phyloP scores from a whole-genome alignment of 2,888 invertebrate species.

The Drosophila quinaria region DNA sequence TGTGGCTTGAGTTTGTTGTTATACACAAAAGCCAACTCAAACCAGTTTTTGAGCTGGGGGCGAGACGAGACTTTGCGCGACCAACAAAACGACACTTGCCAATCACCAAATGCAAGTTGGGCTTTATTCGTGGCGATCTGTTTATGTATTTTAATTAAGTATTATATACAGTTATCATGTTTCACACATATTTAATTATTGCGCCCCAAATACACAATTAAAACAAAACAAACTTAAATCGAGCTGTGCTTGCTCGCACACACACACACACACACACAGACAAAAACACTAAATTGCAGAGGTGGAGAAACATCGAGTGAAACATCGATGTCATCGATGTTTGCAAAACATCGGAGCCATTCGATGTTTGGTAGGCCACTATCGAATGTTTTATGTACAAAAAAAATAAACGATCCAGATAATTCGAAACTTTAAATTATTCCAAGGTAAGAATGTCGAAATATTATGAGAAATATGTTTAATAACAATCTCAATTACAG shows the following conservation, averaged over 20 bases:
- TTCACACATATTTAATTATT: conserved; percentile 23
- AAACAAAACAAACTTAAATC: conserved; percentile 50
- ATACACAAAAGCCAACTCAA: conserved; percentile 58
- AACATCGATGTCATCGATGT: too few species aligned
- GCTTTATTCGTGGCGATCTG: not conserved
- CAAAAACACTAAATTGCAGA: too few species aligned
- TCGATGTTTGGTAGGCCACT: too few species aligned
- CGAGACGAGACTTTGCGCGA: conserved; percentile 39
- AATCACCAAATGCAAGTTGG: conserved; percentile 20
- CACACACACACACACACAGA: conserved; percentile 5
- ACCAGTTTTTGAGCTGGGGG: conserved; percentile 58
- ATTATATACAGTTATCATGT: not conserved
- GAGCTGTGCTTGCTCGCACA: conserved; percentile 43
- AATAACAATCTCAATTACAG: too few species aligned
- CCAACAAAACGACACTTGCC: conserved; percentile 21
- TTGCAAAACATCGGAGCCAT: too few species aligned
- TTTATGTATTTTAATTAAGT: not conserved
- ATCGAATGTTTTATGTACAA: too few species aligned
- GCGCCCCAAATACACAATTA: conserved; percentile 14
- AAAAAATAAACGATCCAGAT: too few species aligned
- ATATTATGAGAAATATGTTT: too few species aligned
- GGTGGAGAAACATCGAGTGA: too few species aligned
- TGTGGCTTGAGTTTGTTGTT: conserved; percentile 35
- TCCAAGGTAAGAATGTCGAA: too few species aligned
- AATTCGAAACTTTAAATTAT: too few species aligned